Evolutionary conservation across 2,113 vertebrate genomes (phyloP).

Genomic region (Clarias macrocephalus): DNA sequence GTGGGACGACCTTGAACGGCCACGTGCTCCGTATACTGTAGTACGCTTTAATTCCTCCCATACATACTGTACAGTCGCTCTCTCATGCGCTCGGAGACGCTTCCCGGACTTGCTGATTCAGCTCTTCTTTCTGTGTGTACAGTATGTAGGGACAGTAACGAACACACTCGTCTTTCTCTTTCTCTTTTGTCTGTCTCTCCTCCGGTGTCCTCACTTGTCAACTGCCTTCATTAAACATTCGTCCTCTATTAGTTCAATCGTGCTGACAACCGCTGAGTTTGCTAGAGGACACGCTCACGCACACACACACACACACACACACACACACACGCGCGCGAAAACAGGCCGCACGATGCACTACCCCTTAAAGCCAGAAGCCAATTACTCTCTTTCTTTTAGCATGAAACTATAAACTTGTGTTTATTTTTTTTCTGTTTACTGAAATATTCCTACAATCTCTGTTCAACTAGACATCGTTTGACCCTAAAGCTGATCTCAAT

Average conservation of each 20-base stretch:
- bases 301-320: neutral
- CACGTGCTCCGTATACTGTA: neutral
- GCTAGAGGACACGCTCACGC: slow-evolving; percentile 44
- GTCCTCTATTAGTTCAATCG: slow-evolving; percentile 55
- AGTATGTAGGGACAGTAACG: neutral
- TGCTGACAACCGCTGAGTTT: slow-evolving; percentile 48
- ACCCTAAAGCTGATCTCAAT: neutral
- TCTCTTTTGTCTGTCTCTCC: slow-evolving; percentile 9
- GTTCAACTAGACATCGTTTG: too few relatives aligned
- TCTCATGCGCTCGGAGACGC: neutral
- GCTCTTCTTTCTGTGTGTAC: neutral
- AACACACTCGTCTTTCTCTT: neutral
- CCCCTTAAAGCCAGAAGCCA: neutral
- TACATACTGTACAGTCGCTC: neutral
- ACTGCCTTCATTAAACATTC: slow-evolving; percentile 48
- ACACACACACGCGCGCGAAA: neutral
- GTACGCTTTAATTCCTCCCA: neutral
- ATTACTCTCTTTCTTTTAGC: slow-evolving; percentile 18
- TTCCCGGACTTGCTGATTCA: neutral
- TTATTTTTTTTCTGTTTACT: neutral
- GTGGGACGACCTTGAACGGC: slow-evolving; percentile 6
- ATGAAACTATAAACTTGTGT: neutral
- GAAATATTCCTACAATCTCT: neutral
- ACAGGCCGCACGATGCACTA: neutral
- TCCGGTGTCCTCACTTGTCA: slow-evolving; percentile 29